Base-by-base conservation (phyloP, 37 sponge, comb jelly and placozoan genomes). In the Dysidea cf. avara region DNA sequence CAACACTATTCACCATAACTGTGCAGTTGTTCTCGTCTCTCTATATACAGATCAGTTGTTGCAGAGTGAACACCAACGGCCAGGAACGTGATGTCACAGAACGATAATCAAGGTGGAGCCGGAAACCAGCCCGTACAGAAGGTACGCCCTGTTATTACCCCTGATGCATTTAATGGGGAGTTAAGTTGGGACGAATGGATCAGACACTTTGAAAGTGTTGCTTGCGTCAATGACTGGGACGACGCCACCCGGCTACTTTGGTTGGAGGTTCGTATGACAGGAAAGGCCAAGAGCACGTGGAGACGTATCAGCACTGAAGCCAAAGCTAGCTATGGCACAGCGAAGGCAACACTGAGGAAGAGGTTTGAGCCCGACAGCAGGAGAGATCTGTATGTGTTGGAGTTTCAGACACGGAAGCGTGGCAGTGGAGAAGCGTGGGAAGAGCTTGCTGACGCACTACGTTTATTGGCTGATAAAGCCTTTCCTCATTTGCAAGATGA, bases 181-280 rank as follows among this genome's bases (percentile, higher is more conserved):
- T 28, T 7, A 13, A 56, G 16, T 26, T 56, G 57, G 57, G 28
- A 28, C 57, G 57, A 56, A 26, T 56, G 57, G 57, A 56, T 56
- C 6, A 13, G 28, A 6, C 57, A 56, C 16, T 56, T 56, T 26
- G 57, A 56, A 21, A 56, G 57, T 56, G 28, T 56, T 7, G 57
- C 57, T 7, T 7, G 28, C 7, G 57, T 56, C 28, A 28, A 26
- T 26, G 57, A 56, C 4, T 56, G 57, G 57, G 28, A 56, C 16
- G 57, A 56, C 28, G 57, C 24, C 6, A 26, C 24, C 57, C 24
- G 28, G 14, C 16, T 56, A 26, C 24, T 28, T 21, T 56, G 57
- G 57, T 13, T 56, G 57, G 28, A 26, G 57, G 57, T 56, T 21
- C 16, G 57, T 56, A 21, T 56, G 57, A 56, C 57, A 28, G 57